phyloP scores from a whole-genome alignment of 2,113 vertebrate genomes.

The Eudyptes chrysolophus region DNA sequence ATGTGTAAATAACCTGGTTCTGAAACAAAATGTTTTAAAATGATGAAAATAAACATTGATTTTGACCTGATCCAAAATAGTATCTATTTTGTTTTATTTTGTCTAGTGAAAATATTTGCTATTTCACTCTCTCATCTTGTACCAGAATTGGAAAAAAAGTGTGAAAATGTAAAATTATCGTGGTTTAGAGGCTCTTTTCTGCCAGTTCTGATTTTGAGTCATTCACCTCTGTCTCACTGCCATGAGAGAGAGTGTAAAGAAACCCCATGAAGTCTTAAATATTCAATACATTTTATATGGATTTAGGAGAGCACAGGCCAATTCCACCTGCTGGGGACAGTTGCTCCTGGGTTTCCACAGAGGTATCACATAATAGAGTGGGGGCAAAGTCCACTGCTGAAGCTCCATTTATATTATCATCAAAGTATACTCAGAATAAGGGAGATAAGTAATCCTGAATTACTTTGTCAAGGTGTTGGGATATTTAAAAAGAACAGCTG shows the following conservation, averaged over 20 bases:
- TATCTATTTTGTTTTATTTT: conserved; percentile 7
- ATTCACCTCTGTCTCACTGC: background rate
- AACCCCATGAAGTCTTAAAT: background rate
- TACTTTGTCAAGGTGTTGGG: fast-evolving
- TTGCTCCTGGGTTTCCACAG: background rate
- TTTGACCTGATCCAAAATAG: conserved; percentile 16
- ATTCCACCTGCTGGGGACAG: background rate
- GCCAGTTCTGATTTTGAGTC: background rate
- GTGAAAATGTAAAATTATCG: background rate
- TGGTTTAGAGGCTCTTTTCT: background rate
- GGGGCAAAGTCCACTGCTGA: background rate
- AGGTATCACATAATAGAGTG: background rate
- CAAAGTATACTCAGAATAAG: background rate
- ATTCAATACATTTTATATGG: background rate
- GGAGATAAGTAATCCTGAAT: background rate
- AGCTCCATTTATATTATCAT: background rate
- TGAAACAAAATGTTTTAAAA: background rate
- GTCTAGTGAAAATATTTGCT: background rate
- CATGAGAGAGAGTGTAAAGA: background rate
- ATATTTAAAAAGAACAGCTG: fast-evolving
- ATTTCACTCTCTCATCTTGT: background rate
- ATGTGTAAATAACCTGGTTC: background rate
- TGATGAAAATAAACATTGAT: background rate
- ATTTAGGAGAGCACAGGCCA: background rate
- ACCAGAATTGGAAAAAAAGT: background rate